Evolutionary conservation across 2,113 vertebrate genomes (phyloP).

Genomic region (Brachypteracias leptosomus): DNA sequence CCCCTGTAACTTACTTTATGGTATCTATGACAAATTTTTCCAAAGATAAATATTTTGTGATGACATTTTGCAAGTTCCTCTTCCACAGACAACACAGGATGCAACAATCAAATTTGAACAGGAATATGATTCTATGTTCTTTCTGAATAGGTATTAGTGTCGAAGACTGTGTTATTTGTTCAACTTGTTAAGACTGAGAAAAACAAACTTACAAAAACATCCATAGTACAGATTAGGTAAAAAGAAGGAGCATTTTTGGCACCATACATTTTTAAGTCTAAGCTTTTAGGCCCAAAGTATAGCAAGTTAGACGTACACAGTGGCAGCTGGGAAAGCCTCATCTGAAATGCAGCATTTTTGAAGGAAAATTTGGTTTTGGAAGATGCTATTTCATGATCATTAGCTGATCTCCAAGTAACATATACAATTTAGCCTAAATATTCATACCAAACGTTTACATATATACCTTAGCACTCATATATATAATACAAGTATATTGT

Average conservation of each 20-base stretch:
- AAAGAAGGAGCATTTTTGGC: constrained; percentile 72
- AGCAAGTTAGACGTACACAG: constrained; percentile 29
- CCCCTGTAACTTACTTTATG: neutral
- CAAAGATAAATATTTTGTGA: neutral
- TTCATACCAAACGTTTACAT: neutral
- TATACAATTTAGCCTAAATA: neutral
- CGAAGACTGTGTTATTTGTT: neutral
- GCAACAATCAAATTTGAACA: neutral
- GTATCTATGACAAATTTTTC: neutral
- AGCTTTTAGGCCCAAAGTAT: constrained; percentile 26
- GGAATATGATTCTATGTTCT: neutral
- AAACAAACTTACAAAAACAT: constrained; percentile 42
- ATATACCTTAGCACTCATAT: neutral
- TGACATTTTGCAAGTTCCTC: neutral
- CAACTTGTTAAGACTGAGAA: constrained; percentile 30
- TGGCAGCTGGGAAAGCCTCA: constrained; percentile 31
- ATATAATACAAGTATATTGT: constrained; percentile 16
- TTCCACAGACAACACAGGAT: neutral
- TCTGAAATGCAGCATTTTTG: constrained; percentile 14
- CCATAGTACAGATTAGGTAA: constrained; percentile 52
- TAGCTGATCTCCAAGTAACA: neutral
- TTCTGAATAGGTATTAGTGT: neutral
- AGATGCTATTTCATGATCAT: neutral
- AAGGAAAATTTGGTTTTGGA: neutral
- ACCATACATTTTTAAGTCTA: constrained; percentile 56